Evolutionary conservation across 2,113 vertebrate species (phyloP), one percentile per base, ranked within the genome.

Genomic region (Andinoacara biseriatus): DNA sequence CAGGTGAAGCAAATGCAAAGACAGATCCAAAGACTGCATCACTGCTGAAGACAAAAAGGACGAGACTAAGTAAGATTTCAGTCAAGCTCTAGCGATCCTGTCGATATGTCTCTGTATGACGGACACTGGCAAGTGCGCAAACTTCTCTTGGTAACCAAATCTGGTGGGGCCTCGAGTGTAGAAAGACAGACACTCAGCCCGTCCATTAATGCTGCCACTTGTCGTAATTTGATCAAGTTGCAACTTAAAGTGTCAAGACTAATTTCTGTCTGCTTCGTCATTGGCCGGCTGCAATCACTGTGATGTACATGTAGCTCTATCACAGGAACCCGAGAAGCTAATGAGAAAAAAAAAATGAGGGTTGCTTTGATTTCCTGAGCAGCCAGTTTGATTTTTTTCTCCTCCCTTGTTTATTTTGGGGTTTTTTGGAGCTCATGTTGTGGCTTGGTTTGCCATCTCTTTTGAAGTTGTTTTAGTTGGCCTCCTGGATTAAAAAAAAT

Each of bases 171-270:
- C 60, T 35, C 62, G 57, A 74, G 86, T 7, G 75, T 11, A 33
- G 76, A 58, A 69, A 88, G 89, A 87, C 81, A 82, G 56, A 69
- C 56, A 33, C 69, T 90, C 87, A 69, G 83, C 87, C 29, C 26
- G 58, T 87, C 91, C 90, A 80, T 94, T 93, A 93, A 83, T 49
- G 86, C 74, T 17, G 87, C 89, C 40, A 43, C 56, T 18, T 54
- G 75, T 83, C 31, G 91, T 82, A 92, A 94, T 76, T 69, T 1
- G 87, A 94, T 91, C 86, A 58, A 94, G 90, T 90, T 89, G 15
- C 90, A 89, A 79, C 88, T 94, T 89, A 90, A 91, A 80, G 52
- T 87, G 93, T 93, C 93, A 94, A 81, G 92, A 91, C 86, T 83
- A 72, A 91, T 93, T 74, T 86, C 76, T 85, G 46, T 92, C 83